Percentiles rank a stretch among this genome's conserved stretches.
Conservation (phyloP, 2,113 vertebrate species). For the Castor canadensis region DNA sequence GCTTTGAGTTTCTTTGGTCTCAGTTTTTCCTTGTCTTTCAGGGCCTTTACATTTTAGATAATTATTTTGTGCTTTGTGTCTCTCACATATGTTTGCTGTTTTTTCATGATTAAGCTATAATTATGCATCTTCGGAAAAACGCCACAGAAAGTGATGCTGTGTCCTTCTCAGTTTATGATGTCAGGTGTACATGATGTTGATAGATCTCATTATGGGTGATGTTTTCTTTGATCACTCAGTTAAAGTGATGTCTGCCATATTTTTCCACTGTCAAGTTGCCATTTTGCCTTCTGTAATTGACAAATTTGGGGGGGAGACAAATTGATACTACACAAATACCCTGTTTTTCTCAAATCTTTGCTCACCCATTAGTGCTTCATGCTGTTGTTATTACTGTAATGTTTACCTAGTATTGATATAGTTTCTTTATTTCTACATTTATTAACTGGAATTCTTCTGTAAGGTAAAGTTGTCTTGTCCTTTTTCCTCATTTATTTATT, state of each 20-base stretch:
- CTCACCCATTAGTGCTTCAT: neutral
- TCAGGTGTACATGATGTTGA: neutral
- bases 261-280: neutral
- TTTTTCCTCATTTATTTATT: neutral
- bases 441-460: neutral
- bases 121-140: neutral
- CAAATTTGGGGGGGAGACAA: neutral
- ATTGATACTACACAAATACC: neutral
- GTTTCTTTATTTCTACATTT: neutral
- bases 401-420: neutral
- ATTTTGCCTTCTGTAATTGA: neutral
- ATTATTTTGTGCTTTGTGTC: neutral
- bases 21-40: neutral
- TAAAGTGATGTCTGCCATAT: neutral
- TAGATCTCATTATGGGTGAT: neutral
- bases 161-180: neutral
- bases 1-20: neutral
- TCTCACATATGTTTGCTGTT: neutral
- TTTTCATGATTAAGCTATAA: neutral
- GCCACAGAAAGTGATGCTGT: neutral
- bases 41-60: neutral
- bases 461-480: neutral
- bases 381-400: neutral
- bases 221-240: neutral
- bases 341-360: neutral